Conservation (phyloP, 2,797 vertebrate genomes). For the Euthynnus affinis region DNA sequence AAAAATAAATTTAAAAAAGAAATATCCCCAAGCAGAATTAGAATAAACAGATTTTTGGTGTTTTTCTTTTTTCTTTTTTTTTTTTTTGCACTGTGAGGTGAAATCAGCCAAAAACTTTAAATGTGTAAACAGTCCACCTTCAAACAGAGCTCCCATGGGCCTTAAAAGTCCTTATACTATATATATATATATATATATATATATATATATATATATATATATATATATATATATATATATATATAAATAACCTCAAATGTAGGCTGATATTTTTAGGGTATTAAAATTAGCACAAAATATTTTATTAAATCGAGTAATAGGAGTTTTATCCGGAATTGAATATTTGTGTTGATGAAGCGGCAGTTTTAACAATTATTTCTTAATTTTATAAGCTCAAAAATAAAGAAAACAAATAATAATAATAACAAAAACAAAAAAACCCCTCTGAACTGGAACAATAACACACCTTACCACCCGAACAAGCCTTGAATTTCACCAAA, state of each 20-base stretch:
- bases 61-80: too few species aligned
- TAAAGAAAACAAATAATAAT: background rate
- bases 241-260: background rate
- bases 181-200: too few species aligned
- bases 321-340: background rate
- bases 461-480: background rate
- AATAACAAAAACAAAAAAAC: background rate
- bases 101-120: background rate
- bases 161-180: background rate
- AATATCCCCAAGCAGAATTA: background rate
- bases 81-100: background rate
- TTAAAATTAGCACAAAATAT: background rate
- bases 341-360: background rate
- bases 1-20: background rate
- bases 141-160: background rate
- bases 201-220: too few species aligned
- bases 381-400: background rate
- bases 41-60: background rate
- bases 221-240: too few species aligned
- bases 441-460: too few species aligned
- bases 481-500: background rate
- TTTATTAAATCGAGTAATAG: background rate
- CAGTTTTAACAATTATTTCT: background rate
- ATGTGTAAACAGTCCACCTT: background rate
- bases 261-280: background rate